These are phyloP conservation scores for Herpetotheres cachinnans DNA, from an alignment of 2,113 vertebrate species.

Conservation along the genomic window DNA sequence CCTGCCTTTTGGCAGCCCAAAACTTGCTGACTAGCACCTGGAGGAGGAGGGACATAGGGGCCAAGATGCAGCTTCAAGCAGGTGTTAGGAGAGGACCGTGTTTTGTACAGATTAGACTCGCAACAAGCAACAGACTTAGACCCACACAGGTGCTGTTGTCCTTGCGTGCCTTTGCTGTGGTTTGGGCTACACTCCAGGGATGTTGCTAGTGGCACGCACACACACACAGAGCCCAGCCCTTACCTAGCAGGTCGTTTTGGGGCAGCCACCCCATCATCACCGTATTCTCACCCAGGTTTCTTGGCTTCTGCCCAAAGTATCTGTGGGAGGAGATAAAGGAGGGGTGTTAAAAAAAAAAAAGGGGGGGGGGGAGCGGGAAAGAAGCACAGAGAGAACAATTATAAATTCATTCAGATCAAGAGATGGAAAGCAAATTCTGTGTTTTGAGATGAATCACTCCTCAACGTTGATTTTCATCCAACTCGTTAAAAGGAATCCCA, in stretches of 20 bases:
- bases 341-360: too few species aligned
- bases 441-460: background rate
- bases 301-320: conserved; percentile 64
- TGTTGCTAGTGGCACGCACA: background rate
- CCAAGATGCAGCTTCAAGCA: background rate
- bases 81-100: background rate
- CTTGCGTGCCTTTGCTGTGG: background rate
- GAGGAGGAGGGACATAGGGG: background rate
- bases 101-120: background rate
- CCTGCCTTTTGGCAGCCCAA: background rate
- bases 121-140: background rate
- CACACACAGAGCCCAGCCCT: background rate
- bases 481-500: background rate
- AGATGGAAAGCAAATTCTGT: background rate
- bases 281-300: conserved; percentile 51
- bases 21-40: background rate
- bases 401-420: background rate
- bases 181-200: conserved; percentile 8
- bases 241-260: conserved; percentile 66
- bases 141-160: background rate
- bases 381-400: background rate
- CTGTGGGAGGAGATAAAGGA: background rate
- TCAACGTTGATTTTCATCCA: background rate
- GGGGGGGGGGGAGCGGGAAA: background rate
- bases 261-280: conserved; percentile 66